These are phyloP conservation scores for Capitella teleta DNA, from an alignment of 1,140 invertebrate species.

Conservation along the genomic window DNA sequence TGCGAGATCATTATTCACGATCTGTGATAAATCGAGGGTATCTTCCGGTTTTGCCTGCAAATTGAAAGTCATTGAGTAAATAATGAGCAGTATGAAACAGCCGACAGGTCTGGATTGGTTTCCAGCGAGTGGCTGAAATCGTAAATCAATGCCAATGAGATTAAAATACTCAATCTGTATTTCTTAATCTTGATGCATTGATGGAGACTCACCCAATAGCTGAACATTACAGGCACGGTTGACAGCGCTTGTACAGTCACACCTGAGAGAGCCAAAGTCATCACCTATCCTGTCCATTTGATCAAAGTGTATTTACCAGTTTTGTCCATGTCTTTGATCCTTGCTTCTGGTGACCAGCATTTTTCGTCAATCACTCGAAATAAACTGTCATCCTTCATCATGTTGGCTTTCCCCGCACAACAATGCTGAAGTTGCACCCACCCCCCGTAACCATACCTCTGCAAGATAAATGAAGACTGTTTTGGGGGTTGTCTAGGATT, in stretches of 20 bases:
- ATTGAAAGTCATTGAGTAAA: no score
- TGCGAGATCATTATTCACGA: no score
- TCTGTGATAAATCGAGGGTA: no score
- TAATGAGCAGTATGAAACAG: no score
- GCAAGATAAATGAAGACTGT: slow-evolving; percentile 1
- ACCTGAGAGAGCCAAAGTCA: slow-evolving; percentile 23
- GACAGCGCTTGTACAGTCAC: slow-evolving; percentile 51
- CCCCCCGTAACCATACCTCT: slow-evolving; percentile 52
- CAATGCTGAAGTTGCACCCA: slow-evolving; percentile 46
- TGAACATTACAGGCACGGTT: slow-evolving; percentile 58
- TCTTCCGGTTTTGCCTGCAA: no score
- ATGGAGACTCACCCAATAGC: slow-evolving; percentile 52
- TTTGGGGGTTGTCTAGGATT: neutral
- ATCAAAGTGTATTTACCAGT: slow-evolving; percentile 26
- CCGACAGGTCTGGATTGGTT: no score
- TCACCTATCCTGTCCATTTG: no score
- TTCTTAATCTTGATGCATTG: no score
- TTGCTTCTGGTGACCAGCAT: slow-evolving; percentile 45
- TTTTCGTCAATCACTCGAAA: slow-evolving; percentile 50
- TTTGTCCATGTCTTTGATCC: slow-evolving; percentile 38
- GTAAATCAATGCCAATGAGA: no score
- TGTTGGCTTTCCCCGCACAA: slow-evolving; percentile 38
- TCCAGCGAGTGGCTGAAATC: no score
- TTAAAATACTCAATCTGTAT: no score
- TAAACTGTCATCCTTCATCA: slow-evolving; percentile 50